These are phyloP conservation scores for Trypoxylon attenuatum DNA, from an alignment of 2,888 invertebrate genomes.

Conservation along the genomic window DNA sequence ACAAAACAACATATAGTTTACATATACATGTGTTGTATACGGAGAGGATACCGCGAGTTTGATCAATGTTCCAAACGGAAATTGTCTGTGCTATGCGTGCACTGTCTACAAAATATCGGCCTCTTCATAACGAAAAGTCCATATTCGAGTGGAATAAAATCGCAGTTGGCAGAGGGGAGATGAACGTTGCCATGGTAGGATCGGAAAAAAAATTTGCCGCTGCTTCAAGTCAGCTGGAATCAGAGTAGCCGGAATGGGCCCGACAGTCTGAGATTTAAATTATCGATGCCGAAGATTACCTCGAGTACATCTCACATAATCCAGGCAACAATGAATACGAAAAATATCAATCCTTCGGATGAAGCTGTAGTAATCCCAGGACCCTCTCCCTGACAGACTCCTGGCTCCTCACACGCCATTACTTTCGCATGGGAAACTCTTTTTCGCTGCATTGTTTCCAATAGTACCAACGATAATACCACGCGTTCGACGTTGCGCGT, in stretches of 20 bases:
- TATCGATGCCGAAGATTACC: slow-evolving; percentile 29
- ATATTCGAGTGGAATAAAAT: no score
- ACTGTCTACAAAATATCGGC: no score
- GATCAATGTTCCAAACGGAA: no score
- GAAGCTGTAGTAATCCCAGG: slow-evolving; percentile 39
- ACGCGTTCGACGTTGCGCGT: no score
- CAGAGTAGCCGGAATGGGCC: no score
- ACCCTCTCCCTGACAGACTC: slow-evolving; percentile 1
- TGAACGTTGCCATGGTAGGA: background rate
- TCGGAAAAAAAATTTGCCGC: slow-evolving; percentile 5
- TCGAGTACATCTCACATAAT: slow-evolving; percentile 9
- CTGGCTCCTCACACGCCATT: slow-evolving; percentile 21
- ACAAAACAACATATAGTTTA: no score
- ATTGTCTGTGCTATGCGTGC: no score
- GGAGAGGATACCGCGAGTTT: no score
- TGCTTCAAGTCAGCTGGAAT: slow-evolving; percentile 14
- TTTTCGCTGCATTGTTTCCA: slow-evolving; percentile 36
- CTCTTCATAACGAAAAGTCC: no score
- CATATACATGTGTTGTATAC: no score
- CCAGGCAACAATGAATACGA: slow-evolving; percentile 14
- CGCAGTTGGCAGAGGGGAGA: no score
- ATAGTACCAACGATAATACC: slow-evolving; percentile 44
- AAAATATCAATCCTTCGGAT: slow-evolving; percentile 38
- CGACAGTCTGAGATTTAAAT: slow-evolving; percentile 42
- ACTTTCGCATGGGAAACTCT: slow-evolving; percentile 18